phyloP scores from a whole-genome alignment of 1,140 invertebrate genomes.

The Oryctes rhinoceros region DNA sequence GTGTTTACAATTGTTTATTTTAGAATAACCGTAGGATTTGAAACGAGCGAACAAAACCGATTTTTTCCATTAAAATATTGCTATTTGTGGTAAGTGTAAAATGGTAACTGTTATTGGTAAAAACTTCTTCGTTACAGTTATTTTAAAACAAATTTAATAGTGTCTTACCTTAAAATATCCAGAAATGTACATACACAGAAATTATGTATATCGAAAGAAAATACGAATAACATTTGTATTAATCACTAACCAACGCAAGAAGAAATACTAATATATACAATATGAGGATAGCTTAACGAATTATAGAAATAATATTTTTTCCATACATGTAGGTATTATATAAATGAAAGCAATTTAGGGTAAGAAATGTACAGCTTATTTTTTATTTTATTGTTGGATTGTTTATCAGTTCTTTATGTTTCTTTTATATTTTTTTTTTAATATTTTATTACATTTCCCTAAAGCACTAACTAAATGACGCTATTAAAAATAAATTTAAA shows the following conservation, averaged over 20 bases:
- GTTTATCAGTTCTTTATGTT: slow-evolving; percentile 29
- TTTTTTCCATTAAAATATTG: not conserved
- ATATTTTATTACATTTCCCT: not conserved
- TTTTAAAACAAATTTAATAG: slow-evolving; percentile 9
- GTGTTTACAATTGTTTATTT: not conserved
- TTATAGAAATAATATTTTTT: not conserved
- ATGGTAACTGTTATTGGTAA: not conserved
- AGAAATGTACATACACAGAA: not conserved
- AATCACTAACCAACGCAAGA: not conserved
- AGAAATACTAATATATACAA: too few species aligned
- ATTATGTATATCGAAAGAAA: too few species aligned
- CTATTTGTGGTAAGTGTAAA: not conserved
- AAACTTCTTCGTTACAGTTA: slow-evolving; percentile 10
- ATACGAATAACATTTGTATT: not conserved
- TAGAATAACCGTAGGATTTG: not conserved
- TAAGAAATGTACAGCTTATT: slow-evolving; percentile 29
- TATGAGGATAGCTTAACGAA: too few species aligned
- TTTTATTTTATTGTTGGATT: not conserved
- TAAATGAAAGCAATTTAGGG: slow-evolving; percentile 9
- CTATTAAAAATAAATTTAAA: not conserved
- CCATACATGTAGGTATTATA: not conserved
- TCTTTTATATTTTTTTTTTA: slow-evolving; percentile 11
- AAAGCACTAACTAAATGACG: not conserved
- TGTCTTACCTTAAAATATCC: not conserved
- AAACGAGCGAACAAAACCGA: not conserved